phyloP scores from a whole-genome alignment of 2,888 invertebrate species.

The Polyommatus icarus region DNA sequence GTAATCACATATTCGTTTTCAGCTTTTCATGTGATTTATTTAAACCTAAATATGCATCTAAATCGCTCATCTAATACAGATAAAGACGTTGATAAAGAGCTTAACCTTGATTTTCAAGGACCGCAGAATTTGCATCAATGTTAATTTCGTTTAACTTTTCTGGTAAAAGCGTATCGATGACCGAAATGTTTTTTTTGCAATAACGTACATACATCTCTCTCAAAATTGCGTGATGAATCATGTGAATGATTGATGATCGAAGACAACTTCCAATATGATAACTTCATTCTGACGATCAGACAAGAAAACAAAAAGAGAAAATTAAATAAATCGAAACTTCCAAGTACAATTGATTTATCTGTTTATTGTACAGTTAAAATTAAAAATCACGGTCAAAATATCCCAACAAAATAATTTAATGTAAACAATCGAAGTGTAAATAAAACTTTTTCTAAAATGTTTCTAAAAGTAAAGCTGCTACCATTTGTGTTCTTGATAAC shows the following conservation, averaged over 20 bases:
- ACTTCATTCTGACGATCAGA: slow-evolving; percentile 6
- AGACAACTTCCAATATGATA: slow-evolving; percentile 5
- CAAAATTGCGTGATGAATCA: slow-evolving; percentile 20
- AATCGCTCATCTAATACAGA: too few relatives aligned
- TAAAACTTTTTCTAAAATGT: too few relatives aligned
- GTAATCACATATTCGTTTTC: too few relatives aligned
- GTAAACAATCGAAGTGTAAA: not conserved
- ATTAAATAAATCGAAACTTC: not conserved
- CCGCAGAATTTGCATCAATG: not conserved
- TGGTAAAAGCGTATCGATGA: not conserved
- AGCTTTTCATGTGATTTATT: too few relatives aligned
- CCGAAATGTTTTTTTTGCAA: not conserved
- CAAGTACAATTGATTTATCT: not conserved
- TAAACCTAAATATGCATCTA: too few relatives aligned
- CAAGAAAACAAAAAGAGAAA: slow-evolving; percentile 12
- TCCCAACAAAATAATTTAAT: not conserved
- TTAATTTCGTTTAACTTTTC: not conserved
- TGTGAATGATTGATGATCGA: slow-evolving; percentile 3
- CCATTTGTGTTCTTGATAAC: too few relatives aligned
- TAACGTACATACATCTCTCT: not conserved
- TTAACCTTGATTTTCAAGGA: too few relatives aligned
- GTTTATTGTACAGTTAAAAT: not conserved
- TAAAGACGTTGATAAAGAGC: too few relatives aligned
- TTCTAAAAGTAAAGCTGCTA: too few relatives aligned
- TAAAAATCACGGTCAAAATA: not conserved